Evolutionary conservation across 1,140 invertebrate species (phyloP).

Genomic region (Drosophila elegans): DNA sequence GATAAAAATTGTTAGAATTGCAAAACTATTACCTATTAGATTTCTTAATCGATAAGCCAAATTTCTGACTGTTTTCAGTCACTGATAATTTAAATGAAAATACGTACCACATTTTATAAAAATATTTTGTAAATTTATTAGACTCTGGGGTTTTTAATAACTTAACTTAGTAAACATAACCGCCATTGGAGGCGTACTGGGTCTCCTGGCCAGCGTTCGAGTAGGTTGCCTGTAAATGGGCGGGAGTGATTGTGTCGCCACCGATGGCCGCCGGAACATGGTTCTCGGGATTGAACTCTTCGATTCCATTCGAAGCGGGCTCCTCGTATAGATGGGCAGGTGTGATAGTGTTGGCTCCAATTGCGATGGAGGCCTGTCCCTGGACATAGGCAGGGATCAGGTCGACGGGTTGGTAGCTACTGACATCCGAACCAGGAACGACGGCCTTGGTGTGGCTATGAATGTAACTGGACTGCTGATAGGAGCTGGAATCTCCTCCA

Average conservation of each 20-base stretch:
- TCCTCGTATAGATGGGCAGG: slow-evolving; percentile 54
- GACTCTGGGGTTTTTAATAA: slow-evolving; percentile 3
- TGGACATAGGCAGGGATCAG: slow-evolving; percentile 43
- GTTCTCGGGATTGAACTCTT: slow-evolving; percentile 60
- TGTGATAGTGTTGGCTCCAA: slow-evolving; percentile 39
- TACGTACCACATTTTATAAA: slow-evolving; percentile 4
- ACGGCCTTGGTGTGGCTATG: slow-evolving; percentile 9
- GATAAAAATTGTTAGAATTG: too few species aligned
- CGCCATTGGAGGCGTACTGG: slow-evolving; percentile 69
- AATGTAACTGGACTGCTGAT: slow-evolving; percentile 13
- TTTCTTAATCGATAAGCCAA: too few species aligned
- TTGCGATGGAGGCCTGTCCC: slow-evolving; percentile 27
- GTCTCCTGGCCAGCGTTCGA: slow-evolving; percentile 29
- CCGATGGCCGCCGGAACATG: slow-evolving; percentile 61
- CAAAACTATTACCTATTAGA: too few species aligned
- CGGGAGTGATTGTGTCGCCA: slow-evolving; percentile 52
- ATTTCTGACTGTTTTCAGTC: too few species aligned
- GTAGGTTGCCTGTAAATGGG: slow-evolving; percentile 24
- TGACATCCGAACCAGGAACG: background rate
- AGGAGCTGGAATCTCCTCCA: slow-evolving; percentile 8
- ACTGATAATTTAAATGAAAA: background rate
- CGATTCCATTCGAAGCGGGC: slow-evolving; percentile 61
- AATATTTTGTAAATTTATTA: slow-evolving; percentile 9
- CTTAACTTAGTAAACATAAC: slow-evolving; percentile 65
- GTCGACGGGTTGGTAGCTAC: slow-evolving; percentile 11